A percentile compares a stretch with the other conserved stretches of the same genome.
Evolutionary conservation across 2,113 vertebrate species (phyloP).

Genomic region (Platichthys stellatus): DNA sequence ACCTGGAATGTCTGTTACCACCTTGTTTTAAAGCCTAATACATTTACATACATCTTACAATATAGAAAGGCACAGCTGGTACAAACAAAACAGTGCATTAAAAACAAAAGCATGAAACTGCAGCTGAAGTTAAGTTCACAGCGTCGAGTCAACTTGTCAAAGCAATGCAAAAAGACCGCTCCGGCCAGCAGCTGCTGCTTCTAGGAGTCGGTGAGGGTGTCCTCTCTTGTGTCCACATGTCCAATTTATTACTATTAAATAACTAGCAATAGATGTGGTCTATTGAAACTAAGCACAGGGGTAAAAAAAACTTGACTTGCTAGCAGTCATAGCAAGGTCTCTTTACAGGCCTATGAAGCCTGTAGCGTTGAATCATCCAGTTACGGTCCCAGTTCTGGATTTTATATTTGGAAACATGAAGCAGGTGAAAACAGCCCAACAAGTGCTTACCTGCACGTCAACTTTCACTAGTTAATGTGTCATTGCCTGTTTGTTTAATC

Average conservation of each 20-base stretch:
- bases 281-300: neutral
- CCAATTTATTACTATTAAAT: neutral
- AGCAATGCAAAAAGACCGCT: conserved; percentile 34
- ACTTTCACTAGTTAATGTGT: no score
- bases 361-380: conserved; percentile 7
- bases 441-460: no score
- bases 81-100: conserved; percentile 88
- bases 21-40: conserved; percentile 84
- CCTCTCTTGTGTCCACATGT: conserved; percentile 4
- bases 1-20: conserved; percentile 82
- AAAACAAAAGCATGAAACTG: conserved; percentile 77
- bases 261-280: neutral
- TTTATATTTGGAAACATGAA: neutral
- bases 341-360: conserved; percentile 12
- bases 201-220: conserved; percentile 43
- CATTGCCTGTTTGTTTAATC: no score
- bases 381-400: neutral
- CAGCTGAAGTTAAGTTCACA: conserved; percentile 82
- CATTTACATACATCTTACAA: conserved; percentile 88
- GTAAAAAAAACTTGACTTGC: neutral
- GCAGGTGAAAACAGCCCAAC: no score
- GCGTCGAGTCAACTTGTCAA: conserved; percentile 71
- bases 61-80: conserved; percentile 96
- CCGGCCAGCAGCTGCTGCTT: conserved; percentile 50
- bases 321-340: neutral